Evolutionary conservation across 2,797 vertebrate genomes (phyloP), one percentile per base, ranked within the genome.

Genomic region (Rhodeus uyekii): DNA sequence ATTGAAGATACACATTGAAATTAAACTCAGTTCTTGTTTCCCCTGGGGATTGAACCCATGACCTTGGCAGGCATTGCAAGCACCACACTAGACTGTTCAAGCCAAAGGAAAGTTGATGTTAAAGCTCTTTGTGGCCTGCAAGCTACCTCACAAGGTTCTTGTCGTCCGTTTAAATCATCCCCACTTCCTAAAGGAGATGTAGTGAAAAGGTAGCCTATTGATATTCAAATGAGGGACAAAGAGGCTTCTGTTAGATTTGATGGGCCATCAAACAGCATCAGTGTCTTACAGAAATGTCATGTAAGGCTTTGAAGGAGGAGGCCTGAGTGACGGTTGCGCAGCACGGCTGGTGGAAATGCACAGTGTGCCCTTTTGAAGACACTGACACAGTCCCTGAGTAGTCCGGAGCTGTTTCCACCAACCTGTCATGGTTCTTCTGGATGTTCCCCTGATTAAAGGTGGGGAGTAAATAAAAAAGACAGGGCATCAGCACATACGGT

Each of bases 391-490:
- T 81, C 67, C 22, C 79, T 46, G 38, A 46, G 68, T 50, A 27
- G 77, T 76, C 80, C 27, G 22, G 61, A 69, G 67, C 13, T 60
- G 34, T 75, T 85, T 83, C 65, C 42, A 50, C 73, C 63, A 81
- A 72, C 83, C 85, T 81, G 82, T 83, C 80, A 76, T 53, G 72
- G 74, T 78, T 83, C 82, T 83, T 29, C 78, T 83, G 13, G 42
- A 63, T 83, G 83, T 72, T 63, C 76, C 46, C 48, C 72, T 83
- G 87, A 85, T 87, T 85, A 87, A 85, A 86, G 78, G 55, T 39
- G n/a, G n/a, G 64, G 71, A 61, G 83, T 84, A 86, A 86, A 86
- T 86, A 85, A 76, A 71, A 53, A 80, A 67, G 83, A 86, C 63
- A 19, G 68, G 48, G 74, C 38, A 60, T 84, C 84, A 83, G 80